Percentiles rank a stretch among this genome's conserved stretches.
Conservation (phyloP, 1,140 invertebrate species). For the Hestina assimilis region DNA sequence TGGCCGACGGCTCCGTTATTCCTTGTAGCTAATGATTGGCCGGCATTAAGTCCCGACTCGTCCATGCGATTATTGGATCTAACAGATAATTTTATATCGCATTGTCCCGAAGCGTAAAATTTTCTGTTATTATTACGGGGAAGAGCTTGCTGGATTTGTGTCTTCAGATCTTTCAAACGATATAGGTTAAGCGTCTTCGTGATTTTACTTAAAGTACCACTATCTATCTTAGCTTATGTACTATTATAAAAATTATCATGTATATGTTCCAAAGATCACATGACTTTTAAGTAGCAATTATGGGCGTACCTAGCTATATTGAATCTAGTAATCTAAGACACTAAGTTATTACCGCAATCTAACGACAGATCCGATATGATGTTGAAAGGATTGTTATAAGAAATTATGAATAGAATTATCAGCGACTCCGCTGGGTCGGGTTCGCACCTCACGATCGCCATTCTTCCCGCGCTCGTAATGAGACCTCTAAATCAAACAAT, state of each 20-base stretch:
- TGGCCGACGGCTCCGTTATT: constrained; percentile 60
- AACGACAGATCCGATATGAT: constrained; percentile 5
- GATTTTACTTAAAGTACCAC: too few species aligned
- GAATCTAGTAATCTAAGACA: background rate
- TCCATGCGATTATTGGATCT: constrained; percentile 77
- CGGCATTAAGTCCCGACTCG: constrained; percentile 72
- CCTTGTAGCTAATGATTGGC: constrained; percentile 76
- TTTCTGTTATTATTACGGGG: constrained; percentile 59
- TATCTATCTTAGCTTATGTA: too few species aligned
- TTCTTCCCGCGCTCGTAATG: constrained; percentile 68
- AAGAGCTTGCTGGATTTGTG: constrained; percentile 43
- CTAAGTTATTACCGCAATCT: background rate
- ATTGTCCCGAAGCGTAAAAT: constrained; percentile 77
- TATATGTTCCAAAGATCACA: too few species aligned
- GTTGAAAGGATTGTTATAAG: constrained; percentile 26
- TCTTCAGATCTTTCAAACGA: background rate
- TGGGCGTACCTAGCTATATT: background rate
- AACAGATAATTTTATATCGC: constrained; percentile 77
- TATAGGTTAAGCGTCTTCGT: background rate
- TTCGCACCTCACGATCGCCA: constrained; percentile 55
- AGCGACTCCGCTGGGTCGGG: constrained; percentile 33
- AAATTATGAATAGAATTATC: constrained; percentile 61
- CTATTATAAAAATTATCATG: too few species aligned
- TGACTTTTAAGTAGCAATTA: too few species aligned
- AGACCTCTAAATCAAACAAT: constrained; percentile 77